phyloP scores from a whole-genome alignment of 2,113 vertebrate genomes.

The Sclerurus mexicanus region DNA sequence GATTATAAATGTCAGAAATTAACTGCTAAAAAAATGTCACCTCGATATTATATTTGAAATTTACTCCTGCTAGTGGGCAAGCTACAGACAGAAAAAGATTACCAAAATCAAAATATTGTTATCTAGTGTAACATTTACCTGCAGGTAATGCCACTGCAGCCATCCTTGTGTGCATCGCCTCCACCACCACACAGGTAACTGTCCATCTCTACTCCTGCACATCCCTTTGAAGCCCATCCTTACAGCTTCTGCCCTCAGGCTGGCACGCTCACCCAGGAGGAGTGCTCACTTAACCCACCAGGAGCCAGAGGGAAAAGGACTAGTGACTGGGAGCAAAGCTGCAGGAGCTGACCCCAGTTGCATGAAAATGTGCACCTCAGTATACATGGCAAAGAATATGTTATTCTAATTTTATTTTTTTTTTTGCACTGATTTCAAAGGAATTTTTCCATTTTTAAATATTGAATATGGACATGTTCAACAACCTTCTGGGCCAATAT shows the following conservation, averaged over 20 bases:
- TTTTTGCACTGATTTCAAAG: not conserved
- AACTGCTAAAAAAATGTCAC: not conserved
- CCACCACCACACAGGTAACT: not conserved
- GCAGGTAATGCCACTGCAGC: not conserved
- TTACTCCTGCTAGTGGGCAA: not conserved
- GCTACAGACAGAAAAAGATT: not conserved
- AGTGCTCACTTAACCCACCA: not conserved
- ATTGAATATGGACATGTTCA: not conserved
- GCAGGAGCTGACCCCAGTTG: not conserved
- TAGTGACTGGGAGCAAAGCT: not conserved
- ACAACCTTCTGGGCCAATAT: not conserved
- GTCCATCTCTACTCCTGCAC: not conserved
- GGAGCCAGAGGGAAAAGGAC: not conserved
- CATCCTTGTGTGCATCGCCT: not conserved
- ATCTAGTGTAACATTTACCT: not conserved
- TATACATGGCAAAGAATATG: not conserved
- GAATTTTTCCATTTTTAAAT: not conserved
- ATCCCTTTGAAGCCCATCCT: not conserved
- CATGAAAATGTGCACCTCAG: not conserved
- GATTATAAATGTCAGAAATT: not conserved
- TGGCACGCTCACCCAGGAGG: not conserved
- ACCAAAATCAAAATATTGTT: not conserved
- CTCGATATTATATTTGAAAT: not conserved
- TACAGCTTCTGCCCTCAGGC: not conserved
- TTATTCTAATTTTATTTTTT: not conserved